Evolutionary conservation across 2,888 invertebrate species (phyloP), one percentile per base, ranked within the genome.

Genomic region (Spicauda simplicius): DNA sequence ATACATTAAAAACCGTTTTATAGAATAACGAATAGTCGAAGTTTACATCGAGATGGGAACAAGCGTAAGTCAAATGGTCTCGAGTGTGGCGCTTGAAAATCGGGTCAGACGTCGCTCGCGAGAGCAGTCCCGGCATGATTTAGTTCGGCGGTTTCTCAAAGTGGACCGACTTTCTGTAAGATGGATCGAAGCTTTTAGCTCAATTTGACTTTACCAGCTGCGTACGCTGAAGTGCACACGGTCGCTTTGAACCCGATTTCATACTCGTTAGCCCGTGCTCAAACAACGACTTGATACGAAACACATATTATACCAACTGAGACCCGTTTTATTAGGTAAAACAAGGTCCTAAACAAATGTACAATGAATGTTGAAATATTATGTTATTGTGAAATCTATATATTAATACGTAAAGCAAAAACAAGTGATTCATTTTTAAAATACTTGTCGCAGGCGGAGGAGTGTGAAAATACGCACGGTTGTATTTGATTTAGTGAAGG

Each of bases 121-220:
- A 82, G 72, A 79, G 78, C 74, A 77, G 76, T 77, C 48, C 78
- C 79, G 75, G 78, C 78, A 79, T 85, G 84, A 86, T 90, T 70
- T 86, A 87, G 84, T 85, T 85, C 83, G 81, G 82, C 20, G 60
- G 60, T 76, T 86, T 84, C 84, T 85, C 83, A 83, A 85, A 88
- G 85, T 88, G 85, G 84, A 87, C 87, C 79, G 85, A 87, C 85
- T 87, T 86, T 80, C 77, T 77, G 77, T 81, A 87, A 90, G 88
- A 90, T 87, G 87, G 87, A 89, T 89, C 84, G 88, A 87, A 82
- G 89, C 90, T 90, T 90, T 91, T 90, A 90, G 86, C 82, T 85
- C 87, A 85, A 88, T 88, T 86, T 85, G 82, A 83, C 81, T 83
- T 50, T 48, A 60, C 77, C 84, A 85, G 86, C 83, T 87, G 84